These are phyloP conservation scores for Lepidochitona cinerea DNA, from an alignment of 2,888 invertebrate genomes.

Conservation along the genomic window DNA sequence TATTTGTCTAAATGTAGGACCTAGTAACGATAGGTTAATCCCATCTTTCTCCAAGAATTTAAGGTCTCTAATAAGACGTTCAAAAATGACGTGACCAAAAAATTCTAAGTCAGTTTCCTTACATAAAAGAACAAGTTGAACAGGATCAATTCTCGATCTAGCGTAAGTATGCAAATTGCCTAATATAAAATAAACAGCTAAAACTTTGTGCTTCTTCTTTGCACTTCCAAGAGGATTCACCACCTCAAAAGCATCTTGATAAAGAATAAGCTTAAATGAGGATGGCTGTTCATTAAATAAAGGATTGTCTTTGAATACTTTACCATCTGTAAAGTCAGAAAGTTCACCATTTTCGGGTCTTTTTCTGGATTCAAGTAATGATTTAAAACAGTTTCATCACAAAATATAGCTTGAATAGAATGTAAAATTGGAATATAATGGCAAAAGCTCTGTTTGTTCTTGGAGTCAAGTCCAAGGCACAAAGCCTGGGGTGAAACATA, in stretches of 20 bases:
- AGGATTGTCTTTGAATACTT: slow-evolving; percentile 10
- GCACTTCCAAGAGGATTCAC: slow-evolving; percentile 1
- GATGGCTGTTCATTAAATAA: slow-evolving; percentile 5
- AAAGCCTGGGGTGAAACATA: slow-evolving; percentile 13
- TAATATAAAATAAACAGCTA: not conserved
- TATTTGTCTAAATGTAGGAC: not conserved
- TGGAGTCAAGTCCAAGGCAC: not conserved
- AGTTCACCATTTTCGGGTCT: not conserved
- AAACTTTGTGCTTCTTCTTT: not conserved
- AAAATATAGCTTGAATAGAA: slow-evolving; percentile 4
- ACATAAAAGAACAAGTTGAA: slow-evolving; percentile 2
- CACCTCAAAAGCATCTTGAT: slow-evolving; percentile 3
- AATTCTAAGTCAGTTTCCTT: not conserved
- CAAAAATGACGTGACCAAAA: slow-evolving; percentile 2
- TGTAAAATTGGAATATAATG: slow-evolving; percentile 18
- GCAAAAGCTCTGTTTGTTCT: not conserved
- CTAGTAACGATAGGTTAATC: not conserved
- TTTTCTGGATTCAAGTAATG: not conserved
- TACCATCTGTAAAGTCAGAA: slow-evolving; percentile 4
- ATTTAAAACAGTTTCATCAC: not conserved
- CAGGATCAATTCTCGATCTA: slow-evolving; percentile 1
- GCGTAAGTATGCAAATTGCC: not conserved
- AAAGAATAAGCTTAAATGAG: not conserved
- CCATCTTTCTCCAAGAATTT: not conserved
- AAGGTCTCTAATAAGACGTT: not conserved